Base-by-base conservation (phyloP, 37 sponge, comb jelly and placozoan genomes). In the Bolinopsis microptera region DNA sequence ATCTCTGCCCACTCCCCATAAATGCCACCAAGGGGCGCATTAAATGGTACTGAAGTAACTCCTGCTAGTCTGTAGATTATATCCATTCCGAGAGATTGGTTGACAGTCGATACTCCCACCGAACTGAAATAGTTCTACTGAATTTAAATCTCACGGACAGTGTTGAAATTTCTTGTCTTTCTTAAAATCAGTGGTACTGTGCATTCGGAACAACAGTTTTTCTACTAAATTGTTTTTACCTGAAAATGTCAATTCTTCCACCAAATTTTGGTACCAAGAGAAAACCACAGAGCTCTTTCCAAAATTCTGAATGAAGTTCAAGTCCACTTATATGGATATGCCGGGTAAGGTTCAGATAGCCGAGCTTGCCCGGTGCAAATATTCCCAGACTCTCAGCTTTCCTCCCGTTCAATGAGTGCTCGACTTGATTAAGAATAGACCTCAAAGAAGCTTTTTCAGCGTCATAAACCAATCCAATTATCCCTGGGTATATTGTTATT, bases 1-100 rank as follows among this genome's bases (percentile, higher is more conserved):
- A 86, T 86, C 48, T 86, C 90, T 1, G 90, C 90, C 90, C 90
- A 86, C 90, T 41, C 61, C 3, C 90, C 90, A 30, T 41, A 86
- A 38, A 86, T 41, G 0, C 90, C 90, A 16, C 90, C 90, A 24
- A 41, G 22, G 48, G 90, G 90, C 1, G 90, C 90, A 40, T 86
- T 86, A 38, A 38, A 39, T 1, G 90, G 90, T 0, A 77, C 33
- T 1, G 80, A 31, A 16, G 80, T 77, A 36, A 77, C 36, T 13
- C 33, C 80, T 32, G 80, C 16, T 36, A 77, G 36, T 33, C 80
- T 34, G 37, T 77, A 77, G 35, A 77, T 77, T 27, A 77, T 77
- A 18, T 77, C 80, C 80, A 77, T 77, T 27, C 80, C 80, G 9
- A 77, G 36, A 1, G 80, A 32, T 77, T 27, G 27, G 80, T 77